Percentiles rank a stretch among this genome's conserved stretches.
These are phyloP conservation scores for Microtus oregoni DNA, from an alignment of 2,113 vertebrate genomes.

Conservation along the genomic window DNA sequence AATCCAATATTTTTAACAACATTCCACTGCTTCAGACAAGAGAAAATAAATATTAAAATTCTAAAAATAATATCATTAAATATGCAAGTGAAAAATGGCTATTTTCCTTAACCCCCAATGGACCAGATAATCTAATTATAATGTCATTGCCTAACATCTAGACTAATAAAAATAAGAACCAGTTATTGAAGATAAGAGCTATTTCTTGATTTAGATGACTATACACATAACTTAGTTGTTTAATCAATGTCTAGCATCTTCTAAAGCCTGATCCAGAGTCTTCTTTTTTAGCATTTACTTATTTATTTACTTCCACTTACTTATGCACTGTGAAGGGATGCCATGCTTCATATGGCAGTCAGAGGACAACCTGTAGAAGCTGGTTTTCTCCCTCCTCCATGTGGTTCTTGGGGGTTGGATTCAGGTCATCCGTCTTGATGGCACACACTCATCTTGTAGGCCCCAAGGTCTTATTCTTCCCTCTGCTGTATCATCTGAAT, in stretches of 20 bases:
- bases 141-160: constrained; percentile 26
- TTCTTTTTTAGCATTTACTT: background rate
- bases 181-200: constrained; percentile 17
- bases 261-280: background rate
- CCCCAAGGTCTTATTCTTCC: background rate
- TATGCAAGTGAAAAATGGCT: background rate
- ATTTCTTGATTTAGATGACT: constrained; percentile 6
- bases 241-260: background rate
- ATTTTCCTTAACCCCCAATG: constrained; percentile 43
- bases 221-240: constrained; percentile 2
- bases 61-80: constrained; percentile 16
- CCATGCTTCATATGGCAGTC: background rate
- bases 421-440: background rate
- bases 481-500: background rate
- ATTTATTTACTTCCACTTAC: background rate
- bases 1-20: background rate
- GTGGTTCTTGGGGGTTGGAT: background rate
- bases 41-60: constrained; percentile 19
- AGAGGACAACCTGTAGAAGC: background rate
- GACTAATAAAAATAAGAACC: constrained; percentile 15
- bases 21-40: background rate
- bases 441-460: no score
- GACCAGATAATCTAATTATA: constrained; percentile 21
- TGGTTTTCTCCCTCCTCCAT: background rate
- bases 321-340: background rate